Evolutionary conservation across 2,797 vertebrate genomes (phyloP).

Genomic region (Gymnopithys bicolor): DNA sequence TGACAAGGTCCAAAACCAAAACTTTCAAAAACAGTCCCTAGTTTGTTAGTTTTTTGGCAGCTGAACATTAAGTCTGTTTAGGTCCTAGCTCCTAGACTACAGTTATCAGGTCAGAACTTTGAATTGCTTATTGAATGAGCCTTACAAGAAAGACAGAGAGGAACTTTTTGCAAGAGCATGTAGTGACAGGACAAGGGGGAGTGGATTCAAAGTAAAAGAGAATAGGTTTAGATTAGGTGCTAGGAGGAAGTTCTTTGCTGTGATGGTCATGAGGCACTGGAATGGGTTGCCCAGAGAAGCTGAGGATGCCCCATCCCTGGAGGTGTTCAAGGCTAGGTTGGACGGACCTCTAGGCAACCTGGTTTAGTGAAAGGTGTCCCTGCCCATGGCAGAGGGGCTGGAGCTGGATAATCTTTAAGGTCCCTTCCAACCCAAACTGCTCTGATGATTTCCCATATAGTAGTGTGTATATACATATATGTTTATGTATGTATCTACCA

Average conservation of each 20-base stretch:
- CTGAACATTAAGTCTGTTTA: background rate
- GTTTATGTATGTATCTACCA: rapidly evolving
- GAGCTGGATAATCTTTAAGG: background rate
- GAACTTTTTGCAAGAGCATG: background rate
- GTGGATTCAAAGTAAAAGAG: background rate
- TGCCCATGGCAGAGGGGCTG: background rate
- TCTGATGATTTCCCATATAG: background rate
- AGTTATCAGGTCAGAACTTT: background rate
- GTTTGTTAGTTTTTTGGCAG: background rate
- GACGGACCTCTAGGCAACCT: background rate
- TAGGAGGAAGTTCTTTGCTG: background rate
- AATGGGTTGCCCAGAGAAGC: background rate
- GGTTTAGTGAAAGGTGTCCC: background rate
- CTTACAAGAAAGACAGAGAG: background rate
- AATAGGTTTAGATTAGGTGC: background rate
- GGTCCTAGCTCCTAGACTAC: background rate
- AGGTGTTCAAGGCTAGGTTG: background rate
- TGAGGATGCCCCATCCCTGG: background rate
- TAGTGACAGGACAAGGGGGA: background rate
- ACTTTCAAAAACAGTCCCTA: background rate
- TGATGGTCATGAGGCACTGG: background rate
- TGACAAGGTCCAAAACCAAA: background rate
- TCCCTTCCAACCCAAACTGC: background rate
- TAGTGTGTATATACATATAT: too few species aligned
- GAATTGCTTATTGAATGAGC: background rate